Evolutionary conservation across 1,140 invertebrate species (phyloP).

Genomic region (Drosophila elegans): DNA sequence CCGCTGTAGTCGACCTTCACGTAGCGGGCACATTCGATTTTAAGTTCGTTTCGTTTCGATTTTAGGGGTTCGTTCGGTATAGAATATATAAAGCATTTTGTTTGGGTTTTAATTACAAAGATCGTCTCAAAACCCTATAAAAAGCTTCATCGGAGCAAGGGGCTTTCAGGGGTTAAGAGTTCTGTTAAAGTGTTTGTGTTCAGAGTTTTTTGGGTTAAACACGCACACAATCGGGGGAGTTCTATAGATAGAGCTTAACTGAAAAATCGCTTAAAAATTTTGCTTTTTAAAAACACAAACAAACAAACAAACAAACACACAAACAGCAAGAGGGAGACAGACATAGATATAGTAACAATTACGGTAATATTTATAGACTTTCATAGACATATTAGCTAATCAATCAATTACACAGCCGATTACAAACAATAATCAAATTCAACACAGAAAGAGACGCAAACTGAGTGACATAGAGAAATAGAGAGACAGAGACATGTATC

Average conservation of each 20-base stretch:
- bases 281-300: constrained; percentile 16
- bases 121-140: constrained; percentile 22
- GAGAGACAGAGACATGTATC: constrained; percentile 22
- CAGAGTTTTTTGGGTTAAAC: constrained; percentile 10
- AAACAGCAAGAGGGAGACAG: constrained; percentile 50
- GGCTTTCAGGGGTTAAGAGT: constrained; percentile 12
- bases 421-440: constrained; percentile 51
- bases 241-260: constrained; percentile 24
- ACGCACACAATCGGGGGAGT: constrained; percentile 32
- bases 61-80: constrained; percentile 18
- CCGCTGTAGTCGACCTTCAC: constrained; percentile 72
- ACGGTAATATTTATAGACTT: constrained; percentile 20
- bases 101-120: constrained; percentile 22
- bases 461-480: constrained; percentile 24
- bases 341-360: constrained; percentile 33
- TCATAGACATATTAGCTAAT: constrained; percentile 36
- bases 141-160: constrained; percentile 10
- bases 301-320: constrained; percentile 45
- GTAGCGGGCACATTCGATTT: constrained; percentile 6
- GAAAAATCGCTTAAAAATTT: constrained; percentile 46
- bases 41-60: constrained; percentile 11
- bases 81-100: constrained; percentile 44
- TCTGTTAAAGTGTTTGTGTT: constrained; percentile 21
- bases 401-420: constrained; percentile 64
- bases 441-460: constrained; percentile 26